phyloP scores from a whole-genome alignment of 2,113 vertebrate species.

The cattle (Bos taurus) region DNA sequence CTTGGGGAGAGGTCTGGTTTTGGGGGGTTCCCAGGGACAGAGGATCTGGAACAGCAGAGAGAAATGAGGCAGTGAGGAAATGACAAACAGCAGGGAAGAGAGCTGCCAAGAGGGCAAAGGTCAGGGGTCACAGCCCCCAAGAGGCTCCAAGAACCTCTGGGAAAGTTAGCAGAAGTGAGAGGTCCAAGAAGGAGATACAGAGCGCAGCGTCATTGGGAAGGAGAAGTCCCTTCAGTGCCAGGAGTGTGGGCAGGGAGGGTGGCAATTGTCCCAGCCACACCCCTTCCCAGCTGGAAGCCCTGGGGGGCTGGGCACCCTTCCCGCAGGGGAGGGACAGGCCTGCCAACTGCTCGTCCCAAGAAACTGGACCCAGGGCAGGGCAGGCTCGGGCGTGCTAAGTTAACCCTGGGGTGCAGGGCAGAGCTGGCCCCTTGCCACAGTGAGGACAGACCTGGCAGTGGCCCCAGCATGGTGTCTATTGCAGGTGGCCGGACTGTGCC shows the following conservation, averaged over 20 bases:
- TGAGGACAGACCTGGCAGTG: background rate
- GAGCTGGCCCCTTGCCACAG: background rate
- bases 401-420: background rate
- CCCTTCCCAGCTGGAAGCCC: background rate
- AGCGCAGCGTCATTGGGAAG: background rate
- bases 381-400: background rate
- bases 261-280: background rate
- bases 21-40: background rate
- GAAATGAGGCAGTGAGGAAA: background rate
- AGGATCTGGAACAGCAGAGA: background rate
- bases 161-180: background rate
- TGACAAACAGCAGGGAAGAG: background rate
- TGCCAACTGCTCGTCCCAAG: background rate
- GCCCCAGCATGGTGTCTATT: slow-evolving; percentile 38
- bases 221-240: background rate
- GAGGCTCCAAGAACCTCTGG: background rate
- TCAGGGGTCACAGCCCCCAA: background rate
- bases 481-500: slow-evolving; percentile 63
- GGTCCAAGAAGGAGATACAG: background rate
- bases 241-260: too few species aligned
- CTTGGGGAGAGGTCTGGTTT: background rate
- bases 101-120: background rate
- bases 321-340: background rate
- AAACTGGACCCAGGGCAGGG: background rate
- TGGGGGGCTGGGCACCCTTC: background rate